These are phyloP conservation scores for Chelidonichthys spinosus DNA, from an alignment of 2,797 vertebrate genomes.

Conservation along the genomic window DNA sequence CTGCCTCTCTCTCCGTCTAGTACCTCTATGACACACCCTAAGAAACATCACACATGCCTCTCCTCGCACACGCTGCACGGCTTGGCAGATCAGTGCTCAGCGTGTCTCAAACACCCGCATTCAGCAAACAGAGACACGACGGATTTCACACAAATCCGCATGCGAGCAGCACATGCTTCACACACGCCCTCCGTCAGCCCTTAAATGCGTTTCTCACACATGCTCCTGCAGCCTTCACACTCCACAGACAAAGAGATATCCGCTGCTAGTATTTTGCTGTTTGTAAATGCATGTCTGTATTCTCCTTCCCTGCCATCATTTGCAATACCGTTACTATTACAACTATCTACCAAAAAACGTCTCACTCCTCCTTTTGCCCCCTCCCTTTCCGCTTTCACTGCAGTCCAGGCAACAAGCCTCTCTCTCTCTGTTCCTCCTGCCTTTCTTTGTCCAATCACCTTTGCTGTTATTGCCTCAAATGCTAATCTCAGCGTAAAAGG, in stretches of 20 bases:
- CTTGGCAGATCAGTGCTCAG: conserved; percentile 55
- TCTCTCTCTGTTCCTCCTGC: conserved; percentile 25
- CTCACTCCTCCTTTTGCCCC: conserved; percentile 26
- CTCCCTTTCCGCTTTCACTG: conserved; percentile 55
- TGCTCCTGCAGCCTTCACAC: conserved; percentile 34
- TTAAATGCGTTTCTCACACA: conserved; percentile 22
- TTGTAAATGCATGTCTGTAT: conserved; percentile 28
- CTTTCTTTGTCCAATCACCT: conserved; percentile 63
- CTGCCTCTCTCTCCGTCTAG: conserved; percentile 47
- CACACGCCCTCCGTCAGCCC: conserved; percentile 28
- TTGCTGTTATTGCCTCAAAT: conserved; percentile 42
- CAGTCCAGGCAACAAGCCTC: conserved; percentile 58
- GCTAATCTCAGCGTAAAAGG: conserved; percentile 21
- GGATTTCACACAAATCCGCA: conserved; percentile 31
- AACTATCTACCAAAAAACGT: conserved; percentile 54
- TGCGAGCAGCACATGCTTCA: conserved; percentile 26
- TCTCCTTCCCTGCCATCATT: conserved; percentile 42
- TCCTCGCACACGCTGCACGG: conserved; percentile 53
- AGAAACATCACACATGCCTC: conserved; percentile 47
- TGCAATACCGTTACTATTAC: conserved; percentile 74
- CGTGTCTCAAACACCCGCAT: conserved; percentile 44
- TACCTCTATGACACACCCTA: conserved; percentile 66
- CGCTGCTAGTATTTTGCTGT: conserved; percentile 14
- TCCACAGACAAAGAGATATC: conserved; percentile 45
- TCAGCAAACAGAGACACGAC: conserved; percentile 36